Evolutionary conservation across 2,113 vertebrate genomes (phyloP).

Genomic region (Cyanoderma ruficeps): DNA sequence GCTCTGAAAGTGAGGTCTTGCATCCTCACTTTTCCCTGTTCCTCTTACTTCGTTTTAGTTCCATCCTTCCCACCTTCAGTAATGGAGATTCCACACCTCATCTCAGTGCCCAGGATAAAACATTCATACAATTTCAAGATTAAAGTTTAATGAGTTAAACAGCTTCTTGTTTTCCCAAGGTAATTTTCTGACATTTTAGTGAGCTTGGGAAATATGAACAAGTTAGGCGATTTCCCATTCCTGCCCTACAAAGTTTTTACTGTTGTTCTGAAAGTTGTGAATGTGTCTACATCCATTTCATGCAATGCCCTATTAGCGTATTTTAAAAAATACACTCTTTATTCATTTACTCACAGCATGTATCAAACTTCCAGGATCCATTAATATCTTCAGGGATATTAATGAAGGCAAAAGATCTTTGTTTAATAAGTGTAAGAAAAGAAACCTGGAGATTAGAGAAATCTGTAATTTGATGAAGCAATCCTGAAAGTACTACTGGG

Average conservation of each 20-base stretch:
- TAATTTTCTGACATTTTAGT: not conserved
- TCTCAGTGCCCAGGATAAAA: not conserved
- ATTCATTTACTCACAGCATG: not conserved
- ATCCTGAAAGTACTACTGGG: not conserved
- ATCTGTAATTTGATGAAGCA: not conserved
- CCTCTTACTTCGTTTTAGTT: not conserved
- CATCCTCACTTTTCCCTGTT: not conserved
- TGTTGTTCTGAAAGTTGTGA: not conserved
- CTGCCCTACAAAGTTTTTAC: not conserved
- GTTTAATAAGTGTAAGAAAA: not conserved
- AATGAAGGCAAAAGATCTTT: not conserved
- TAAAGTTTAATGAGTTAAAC: not conserved
- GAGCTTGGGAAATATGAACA: not conserved
- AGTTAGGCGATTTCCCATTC: not conserved
- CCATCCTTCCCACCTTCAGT: not conserved
- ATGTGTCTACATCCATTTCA: not conserved
- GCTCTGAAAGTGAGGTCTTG: not conserved
- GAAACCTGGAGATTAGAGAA: not conserved
- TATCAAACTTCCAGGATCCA: not conserved
- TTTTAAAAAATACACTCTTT: not conserved
- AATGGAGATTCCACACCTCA: not conserved
- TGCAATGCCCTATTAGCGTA: accelerated
- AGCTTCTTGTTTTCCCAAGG: not conserved
- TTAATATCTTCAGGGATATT: not conserved
- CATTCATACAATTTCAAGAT: not conserved